These are phyloP conservation scores for Sisyra terminalis DNA, from an alignment of 2,888 invertebrate species.

Conservation along the genomic window DNA sequence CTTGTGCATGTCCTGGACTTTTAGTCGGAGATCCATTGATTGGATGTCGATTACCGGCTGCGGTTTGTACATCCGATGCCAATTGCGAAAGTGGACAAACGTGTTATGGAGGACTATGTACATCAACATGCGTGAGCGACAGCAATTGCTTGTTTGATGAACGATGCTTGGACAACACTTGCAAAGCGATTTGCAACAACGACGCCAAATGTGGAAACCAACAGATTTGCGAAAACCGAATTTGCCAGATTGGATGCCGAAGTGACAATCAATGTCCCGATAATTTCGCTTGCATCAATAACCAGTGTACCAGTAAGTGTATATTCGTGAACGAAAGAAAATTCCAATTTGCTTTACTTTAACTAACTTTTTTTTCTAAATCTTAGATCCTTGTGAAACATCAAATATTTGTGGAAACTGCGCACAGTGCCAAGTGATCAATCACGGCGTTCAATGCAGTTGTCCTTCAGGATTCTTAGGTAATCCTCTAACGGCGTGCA, in stretches of 20 bases:
- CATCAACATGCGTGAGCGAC: constrained; percentile 64
- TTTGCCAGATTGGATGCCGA: constrained; percentile 76
- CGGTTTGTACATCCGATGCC: constrained; percentile 42
- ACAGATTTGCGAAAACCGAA: constrained; percentile 74
- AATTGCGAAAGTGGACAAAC: constrained; percentile 55
- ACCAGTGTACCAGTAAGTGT: constrained; percentile 40
- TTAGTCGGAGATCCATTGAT: constrained; percentile 58
- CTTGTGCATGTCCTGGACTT: constrained; percentile 54
- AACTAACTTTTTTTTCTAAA: constrained; percentile 32
- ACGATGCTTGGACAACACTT: constrained; percentile 67
- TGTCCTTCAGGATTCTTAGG: constrained; percentile 69
- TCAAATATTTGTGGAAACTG: constrained; percentile 65
- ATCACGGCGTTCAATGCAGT: constrained; percentile 74
- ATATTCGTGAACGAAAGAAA: not conserved
- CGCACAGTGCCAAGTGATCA: constrained; percentile 64
- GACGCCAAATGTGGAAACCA: constrained; percentile 64
- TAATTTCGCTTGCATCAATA: constrained; percentile 64
- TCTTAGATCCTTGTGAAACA: constrained; percentile 65
- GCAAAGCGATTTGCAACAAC: constrained; percentile 72
- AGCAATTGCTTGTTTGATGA: constrained; percentile 70
- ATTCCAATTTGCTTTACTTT: constrained; percentile 7
- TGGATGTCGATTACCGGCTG: constrained; percentile 52
- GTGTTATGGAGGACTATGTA: constrained; percentile 65
- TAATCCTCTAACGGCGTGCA: constrained; percentile 65
- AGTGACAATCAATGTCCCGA: constrained; percentile 63